Percentiles rank a stretch among this genome's conserved stretches.
Evolutionary conservation across 2,113 vertebrate species (phyloP).

Genomic region (Toxotes jaculatrix): DNA sequence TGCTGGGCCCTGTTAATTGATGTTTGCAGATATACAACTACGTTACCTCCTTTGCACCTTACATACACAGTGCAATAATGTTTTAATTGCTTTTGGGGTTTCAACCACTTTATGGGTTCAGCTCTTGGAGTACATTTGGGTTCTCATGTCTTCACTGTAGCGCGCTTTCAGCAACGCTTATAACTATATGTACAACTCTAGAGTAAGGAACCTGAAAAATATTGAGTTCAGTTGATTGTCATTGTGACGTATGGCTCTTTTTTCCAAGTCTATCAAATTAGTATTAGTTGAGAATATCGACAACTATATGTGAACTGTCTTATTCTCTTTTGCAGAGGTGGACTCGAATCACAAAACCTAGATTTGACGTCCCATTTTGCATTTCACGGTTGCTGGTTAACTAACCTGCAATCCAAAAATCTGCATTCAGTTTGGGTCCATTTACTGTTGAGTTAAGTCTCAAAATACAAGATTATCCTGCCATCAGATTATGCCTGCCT

Average conservation of each 20-base stretch:
- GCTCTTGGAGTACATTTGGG: not conserved
- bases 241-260: too few relatives aligned
- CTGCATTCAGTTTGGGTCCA: too few relatives aligned
- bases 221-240: too few relatives aligned
- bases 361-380: too few relatives aligned
- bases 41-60: not conserved
- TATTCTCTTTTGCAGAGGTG: not conserved
- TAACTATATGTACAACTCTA: not conserved
- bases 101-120: not conserved
- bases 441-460: too few relatives aligned
- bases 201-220: too few relatives aligned
- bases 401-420: not conserved
- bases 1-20: not conserved
- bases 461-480: too few relatives aligned
- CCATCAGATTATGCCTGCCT: too few relatives aligned
- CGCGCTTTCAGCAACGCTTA: not conserved
- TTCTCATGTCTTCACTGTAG: not conserved
- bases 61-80: conserved; percentile 5
- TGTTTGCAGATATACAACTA: not conserved
- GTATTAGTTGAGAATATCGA: not conserved
- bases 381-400: not conserved
- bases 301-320: not conserved
- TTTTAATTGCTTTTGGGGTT: conserved; percentile 17
- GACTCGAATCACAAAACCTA: too few relatives aligned
- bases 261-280: too few relatives aligned